Evolutionary conservation across 2,113 vertebrate species (phyloP).

Genomic region (Tenebrosternarchus preto): DNA sequence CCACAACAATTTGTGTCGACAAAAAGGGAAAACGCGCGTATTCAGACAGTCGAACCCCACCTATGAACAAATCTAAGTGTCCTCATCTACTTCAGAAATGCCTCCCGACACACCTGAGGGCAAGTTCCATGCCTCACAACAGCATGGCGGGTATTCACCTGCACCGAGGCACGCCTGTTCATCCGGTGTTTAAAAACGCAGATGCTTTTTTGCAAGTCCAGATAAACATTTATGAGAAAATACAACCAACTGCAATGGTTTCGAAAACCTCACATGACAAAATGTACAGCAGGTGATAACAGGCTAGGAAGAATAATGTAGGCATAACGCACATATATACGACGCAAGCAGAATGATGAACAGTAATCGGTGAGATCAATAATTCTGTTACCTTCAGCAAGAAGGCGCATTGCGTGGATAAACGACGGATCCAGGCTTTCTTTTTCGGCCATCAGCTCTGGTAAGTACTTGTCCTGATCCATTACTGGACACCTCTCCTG

Average conservation of each 20-base stretch:
- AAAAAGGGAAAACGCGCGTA: not conserved
- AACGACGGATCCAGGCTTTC: slow-evolving; percentile 88
- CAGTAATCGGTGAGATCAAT: not conserved
- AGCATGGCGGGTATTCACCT: slow-evolving; percentile 21
- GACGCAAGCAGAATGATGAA: not conserved
- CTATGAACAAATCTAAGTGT: not conserved
- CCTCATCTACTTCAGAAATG: not conserved
- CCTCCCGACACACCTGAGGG: slow-evolving; percentile 23
- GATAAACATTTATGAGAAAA: not conserved
- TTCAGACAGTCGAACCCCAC: not conserved
- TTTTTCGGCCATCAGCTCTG: slow-evolving; percentile 92
- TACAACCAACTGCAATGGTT: no score
- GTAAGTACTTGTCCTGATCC: slow-evolving; percentile 90
- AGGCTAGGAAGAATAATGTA: no score
- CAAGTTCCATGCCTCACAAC: slow-evolving; percentile 7
- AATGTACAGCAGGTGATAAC: no score
- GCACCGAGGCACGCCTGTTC: slow-evolving; percentile 10
- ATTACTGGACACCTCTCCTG: slow-evolving; percentile 71
- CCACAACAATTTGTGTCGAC: not conserved
- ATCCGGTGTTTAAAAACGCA: not conserved
- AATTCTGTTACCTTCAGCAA: slow-evolving; percentile 84
- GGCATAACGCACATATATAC: not conserved
- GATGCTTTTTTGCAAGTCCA: not conserved
- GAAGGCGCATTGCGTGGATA: slow-evolving; percentile 88
- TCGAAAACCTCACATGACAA: no score